Conservation (phyloP, 2,113 vertebrate species). For the Acrocephalus kingi region DNA sequence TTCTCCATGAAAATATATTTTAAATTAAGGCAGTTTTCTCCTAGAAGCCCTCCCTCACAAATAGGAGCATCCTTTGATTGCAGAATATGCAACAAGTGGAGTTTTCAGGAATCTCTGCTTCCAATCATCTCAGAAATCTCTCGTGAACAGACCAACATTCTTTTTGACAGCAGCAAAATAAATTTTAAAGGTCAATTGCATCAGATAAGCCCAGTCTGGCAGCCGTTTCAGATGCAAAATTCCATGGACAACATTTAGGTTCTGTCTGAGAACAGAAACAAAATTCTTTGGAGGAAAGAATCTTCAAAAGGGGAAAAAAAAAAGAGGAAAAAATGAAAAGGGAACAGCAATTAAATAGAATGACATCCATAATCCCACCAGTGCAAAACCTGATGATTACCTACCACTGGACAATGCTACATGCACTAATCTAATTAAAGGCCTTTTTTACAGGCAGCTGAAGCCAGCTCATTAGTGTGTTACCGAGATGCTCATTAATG, state of each 20-base stretch:
- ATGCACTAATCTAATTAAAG: slow-evolving; percentile 76
- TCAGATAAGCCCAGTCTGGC: slow-evolving; percentile 56
- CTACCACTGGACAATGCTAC: slow-evolving; percentile 54
- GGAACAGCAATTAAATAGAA: slow-evolving; percentile 61
- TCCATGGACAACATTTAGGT: slow-evolving; percentile 56
- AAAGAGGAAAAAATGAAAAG: slow-evolving; percentile 32
- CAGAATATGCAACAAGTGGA: slow-evolving; percentile 40
- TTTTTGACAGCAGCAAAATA: slow-evolving; percentile 67
- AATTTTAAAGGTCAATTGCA: slow-evolving; percentile 70
- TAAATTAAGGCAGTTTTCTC: not conserved
- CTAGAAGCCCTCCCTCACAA: not conserved
- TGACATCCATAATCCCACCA: slow-evolving; percentile 34
- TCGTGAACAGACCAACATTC: not conserved
- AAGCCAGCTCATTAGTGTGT: slow-evolving; percentile 63
- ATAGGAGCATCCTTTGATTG: not conserved
- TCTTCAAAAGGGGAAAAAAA: not conserved
- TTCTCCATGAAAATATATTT: not conserved
- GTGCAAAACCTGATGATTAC: slow-evolving; percentile 57
- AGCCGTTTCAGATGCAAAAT: slow-evolving; percentile 49
- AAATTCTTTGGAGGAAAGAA: slow-evolving; percentile 41
- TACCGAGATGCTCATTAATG: slow-evolving; percentile 64
- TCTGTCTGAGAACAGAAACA: slow-evolving; percentile 15
- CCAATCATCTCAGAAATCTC: slow-evolving; percentile 33
- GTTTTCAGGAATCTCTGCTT: slow-evolving; percentile 29
- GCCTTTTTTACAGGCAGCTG: slow-evolving; percentile 37